Conservation (phyloP, 2,888 invertebrate species). For the Hypena proboscidalis region DNA sequence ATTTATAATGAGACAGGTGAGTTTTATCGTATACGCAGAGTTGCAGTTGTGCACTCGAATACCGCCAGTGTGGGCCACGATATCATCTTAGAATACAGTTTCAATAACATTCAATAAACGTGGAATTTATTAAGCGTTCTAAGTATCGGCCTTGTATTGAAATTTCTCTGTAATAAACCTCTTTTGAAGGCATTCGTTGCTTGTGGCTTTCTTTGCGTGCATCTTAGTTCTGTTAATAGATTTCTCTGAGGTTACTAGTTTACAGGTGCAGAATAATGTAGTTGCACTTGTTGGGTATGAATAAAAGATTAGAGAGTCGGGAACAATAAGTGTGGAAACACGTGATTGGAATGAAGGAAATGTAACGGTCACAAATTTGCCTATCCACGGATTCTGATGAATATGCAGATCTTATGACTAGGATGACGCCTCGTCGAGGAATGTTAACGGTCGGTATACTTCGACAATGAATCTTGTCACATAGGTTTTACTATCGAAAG, state of each 20-base stretch:
- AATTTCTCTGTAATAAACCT: not conserved
- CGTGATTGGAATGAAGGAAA: slow-evolving; percentile 65
- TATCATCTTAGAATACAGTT: not conserved
- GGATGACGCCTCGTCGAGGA: slow-evolving; percentile 72
- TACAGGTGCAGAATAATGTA: slow-evolving; percentile 45
- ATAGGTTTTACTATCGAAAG: slow-evolving; percentile 56
- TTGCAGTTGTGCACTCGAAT: not conserved
- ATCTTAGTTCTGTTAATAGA: slow-evolving; percentile 24
- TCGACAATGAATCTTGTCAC: slow-evolving; percentile 60
- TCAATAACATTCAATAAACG: not conserved
- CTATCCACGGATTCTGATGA: slow-evolving; percentile 71
- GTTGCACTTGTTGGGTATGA: slow-evolving; percentile 59
- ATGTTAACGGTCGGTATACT: slow-evolving; percentile 79
- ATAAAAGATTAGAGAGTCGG: slow-evolving; percentile 60
- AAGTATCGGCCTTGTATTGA: not conserved
- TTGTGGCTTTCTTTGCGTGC: slow-evolving; percentile 24
- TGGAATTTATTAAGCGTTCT: not conserved
- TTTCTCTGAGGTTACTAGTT: slow-evolving; percentile 55
- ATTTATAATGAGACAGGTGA: slow-evolving; percentile 8
- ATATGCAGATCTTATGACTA: slow-evolving; percentile 75
- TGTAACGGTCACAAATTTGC: slow-evolving; percentile 71
- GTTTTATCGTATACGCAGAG: slow-evolving; percentile 2
- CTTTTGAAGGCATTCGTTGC: slow-evolving; percentile 5
- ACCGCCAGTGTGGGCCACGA: not conserved
- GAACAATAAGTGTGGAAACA: slow-evolving; percentile 55